phyloP scores from a whole-genome alignment of 2,797 vertebrate genomes.

The Eremophila alpestris region DNA sequence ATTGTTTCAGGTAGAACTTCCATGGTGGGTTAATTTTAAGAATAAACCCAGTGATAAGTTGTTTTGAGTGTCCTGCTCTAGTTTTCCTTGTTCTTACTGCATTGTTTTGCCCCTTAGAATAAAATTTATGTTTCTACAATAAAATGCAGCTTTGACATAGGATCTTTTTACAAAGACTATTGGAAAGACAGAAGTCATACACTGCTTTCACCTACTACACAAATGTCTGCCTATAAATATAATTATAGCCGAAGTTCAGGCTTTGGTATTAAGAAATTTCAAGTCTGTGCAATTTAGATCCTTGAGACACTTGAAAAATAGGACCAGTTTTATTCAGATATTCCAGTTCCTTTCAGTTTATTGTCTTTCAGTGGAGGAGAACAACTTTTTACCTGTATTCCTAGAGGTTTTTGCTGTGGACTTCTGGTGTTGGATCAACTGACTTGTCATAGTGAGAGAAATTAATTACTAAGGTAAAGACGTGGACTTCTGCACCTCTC shows the following conservation, averaged over 20 bases:
- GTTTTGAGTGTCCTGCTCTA: background rate
- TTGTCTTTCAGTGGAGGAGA: background rate
- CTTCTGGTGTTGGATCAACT: background rate
- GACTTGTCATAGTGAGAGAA: background rate
- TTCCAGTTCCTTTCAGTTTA: background rate
- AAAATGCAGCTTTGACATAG: background rate
- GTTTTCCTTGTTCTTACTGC: background rate
- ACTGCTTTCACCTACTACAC: background rate
- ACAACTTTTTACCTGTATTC: background rate
- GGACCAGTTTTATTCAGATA: background rate
- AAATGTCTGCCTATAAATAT: background rate
- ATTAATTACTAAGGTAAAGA: background rate
- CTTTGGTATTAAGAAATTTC: background rate
- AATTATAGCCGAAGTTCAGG: background rate
- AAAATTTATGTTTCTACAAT: background rate
- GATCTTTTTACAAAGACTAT: background rate
- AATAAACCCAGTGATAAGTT: background rate
- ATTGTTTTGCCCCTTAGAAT: background rate
- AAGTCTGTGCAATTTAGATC: accelerated
- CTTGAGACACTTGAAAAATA: background rate
- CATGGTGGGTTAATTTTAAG: background rate
- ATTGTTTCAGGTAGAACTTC: background rate
- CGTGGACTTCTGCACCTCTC: background rate
- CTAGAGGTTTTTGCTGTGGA: background rate
- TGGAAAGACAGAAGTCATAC: background rate